phyloP scores from a whole-genome alignment of 2,888 invertebrate genomes.

The Carpatolechia fugitivella region DNA sequence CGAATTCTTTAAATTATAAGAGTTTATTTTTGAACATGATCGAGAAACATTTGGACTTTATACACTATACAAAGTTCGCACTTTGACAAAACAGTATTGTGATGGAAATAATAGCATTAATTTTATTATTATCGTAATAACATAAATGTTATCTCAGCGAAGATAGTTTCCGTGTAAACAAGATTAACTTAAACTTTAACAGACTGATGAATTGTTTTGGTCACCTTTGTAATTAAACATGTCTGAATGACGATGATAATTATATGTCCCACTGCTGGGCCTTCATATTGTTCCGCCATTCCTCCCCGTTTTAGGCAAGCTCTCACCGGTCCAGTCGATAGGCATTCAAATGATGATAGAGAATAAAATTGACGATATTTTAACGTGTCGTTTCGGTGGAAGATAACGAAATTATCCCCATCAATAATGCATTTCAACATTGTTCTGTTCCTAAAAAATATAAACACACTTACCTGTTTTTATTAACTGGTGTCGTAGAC shows the following conservation, averaged over 20 bases:
- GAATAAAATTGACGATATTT: no score
- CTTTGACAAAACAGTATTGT: slow-evolving; percentile 19
- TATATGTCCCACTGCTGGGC: no score
- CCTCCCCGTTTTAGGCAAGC: no score
- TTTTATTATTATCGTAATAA: slow-evolving; percentile 28
- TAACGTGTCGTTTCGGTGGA: no score
- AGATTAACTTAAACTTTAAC: slow-evolving; percentile 17
- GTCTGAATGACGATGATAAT: background rate
- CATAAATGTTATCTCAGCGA: slow-evolving; percentile 14
- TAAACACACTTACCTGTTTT: slow-evolving; percentile 66
- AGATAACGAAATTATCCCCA: no score
- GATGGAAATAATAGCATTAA: slow-evolving; percentile 19
- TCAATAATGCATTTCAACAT: no score
- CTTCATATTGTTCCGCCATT: background rate
- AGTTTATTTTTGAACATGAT: no score
- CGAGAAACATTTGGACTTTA: background rate
- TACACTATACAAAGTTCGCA: slow-evolving; percentile 8
- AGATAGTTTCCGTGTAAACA: slow-evolving; percentile 59
- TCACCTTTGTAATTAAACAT: slow-evolving; percentile 4
- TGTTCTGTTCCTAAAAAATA: background rate
- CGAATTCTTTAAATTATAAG: no score
- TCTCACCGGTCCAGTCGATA: no score
- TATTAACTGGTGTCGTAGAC: slow-evolving; percentile 82
- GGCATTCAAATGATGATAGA: no score
- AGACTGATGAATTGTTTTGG: background rate